A percentile compares a stretch with the other conserved stretches of the same genome.
Conservation (phyloP, 2,113 vertebrate species). For the Leptobrachium ailaonicum region DNA sequence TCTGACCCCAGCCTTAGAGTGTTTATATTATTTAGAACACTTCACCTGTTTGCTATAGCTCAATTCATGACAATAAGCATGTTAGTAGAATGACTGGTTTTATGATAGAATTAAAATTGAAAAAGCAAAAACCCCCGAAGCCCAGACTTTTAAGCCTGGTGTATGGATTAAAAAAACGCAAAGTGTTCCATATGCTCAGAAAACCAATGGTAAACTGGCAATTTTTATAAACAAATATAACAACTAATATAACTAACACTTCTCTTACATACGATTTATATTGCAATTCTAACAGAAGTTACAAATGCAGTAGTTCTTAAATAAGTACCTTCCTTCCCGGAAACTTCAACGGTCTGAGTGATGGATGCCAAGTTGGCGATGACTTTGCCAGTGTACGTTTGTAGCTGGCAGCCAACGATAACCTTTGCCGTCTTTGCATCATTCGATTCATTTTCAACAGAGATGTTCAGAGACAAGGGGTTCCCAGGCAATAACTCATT, state of each 20-base stretch:
- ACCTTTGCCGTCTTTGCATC: slow-evolving; percentile 52
- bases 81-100: too few relatives aligned
- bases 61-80: too few relatives aligned
- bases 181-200: not conserved
- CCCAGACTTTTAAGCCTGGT: too few relatives aligned
- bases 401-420: slow-evolving; percentile 58
- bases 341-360: slow-evolving; percentile 49
- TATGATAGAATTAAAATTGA: too few relatives aligned
- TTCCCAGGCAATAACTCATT: slow-evolving; percentile 55
- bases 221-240: not conserved
- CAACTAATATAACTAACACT: not conserved
- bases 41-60: too few relatives aligned
- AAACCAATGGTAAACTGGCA: not conserved
- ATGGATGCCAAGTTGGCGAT: slow-evolving; percentile 55
- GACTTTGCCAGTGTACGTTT: slow-evolving; percentile 61
- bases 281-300: too few relatives aligned
- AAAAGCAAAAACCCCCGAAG: too few relatives aligned
- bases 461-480: slow-evolving; percentile 56
- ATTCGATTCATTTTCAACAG: slow-evolving; percentile 45
- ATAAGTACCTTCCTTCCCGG: slow-evolving; percentile 57
- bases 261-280: too few relatives aligned
- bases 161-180: too few relatives aligned
- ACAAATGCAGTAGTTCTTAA: too few relatives aligned
- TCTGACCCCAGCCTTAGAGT: too few relatives aligned
- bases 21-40: too few relatives aligned